Evolutionary conservation across 2,888 invertebrate genomes (phyloP), one percentile per base, ranked within the genome.

Genomic region (Ceramica pisi): DNA sequence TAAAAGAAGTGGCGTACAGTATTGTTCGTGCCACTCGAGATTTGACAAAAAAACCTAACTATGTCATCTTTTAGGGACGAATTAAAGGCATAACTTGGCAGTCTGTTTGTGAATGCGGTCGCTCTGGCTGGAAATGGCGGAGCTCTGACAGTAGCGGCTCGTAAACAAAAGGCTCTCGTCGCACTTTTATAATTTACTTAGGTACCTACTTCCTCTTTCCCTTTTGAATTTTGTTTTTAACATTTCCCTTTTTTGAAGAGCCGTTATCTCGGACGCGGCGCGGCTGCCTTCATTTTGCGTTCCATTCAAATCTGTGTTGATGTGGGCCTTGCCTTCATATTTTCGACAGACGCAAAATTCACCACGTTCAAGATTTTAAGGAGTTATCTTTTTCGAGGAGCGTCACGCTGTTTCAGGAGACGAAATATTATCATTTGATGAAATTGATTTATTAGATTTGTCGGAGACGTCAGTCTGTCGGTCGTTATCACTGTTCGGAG

Each of bases 171-270:
- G 92, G 86, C 89, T 87, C 90, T 89, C 89, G 87, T 86, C 89
- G 89, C 90, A 92, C 91, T 94, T 93, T 91, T 92, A 93, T 93
- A 94, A 94, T 94, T 93, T 92, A 93, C 92, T 92, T 91, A 92
- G 90, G 88, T 88, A 89, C 84, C 88, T 89, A 89, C 90, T 91
- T 90, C 89, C 91, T 89, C 88, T 89, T 89, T 92, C 88, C 91
- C 91, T 92, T 93, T 92, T 91, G 91, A 93, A 93, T 92, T 90
- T 92, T 91, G 91, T 92, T 93, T 93, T 92, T 90, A 91, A 90
- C 90, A 89, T 92, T 92, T 90, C 86, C 90, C 89, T 90, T 90
- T 91, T 92, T 93, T 92, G 91, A 93, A 91, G 91, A 87, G 90
- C 90, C 86, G 92, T 92, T 94, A 93, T 94, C 93, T 91, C 87